Percentiles rank a stretch among this genome's conserved stretches.
These are phyloP conservation scores for Stenurella melanura DNA, from an alignment of 2,888 invertebrate species.

Conservation along the genomic window DNA sequence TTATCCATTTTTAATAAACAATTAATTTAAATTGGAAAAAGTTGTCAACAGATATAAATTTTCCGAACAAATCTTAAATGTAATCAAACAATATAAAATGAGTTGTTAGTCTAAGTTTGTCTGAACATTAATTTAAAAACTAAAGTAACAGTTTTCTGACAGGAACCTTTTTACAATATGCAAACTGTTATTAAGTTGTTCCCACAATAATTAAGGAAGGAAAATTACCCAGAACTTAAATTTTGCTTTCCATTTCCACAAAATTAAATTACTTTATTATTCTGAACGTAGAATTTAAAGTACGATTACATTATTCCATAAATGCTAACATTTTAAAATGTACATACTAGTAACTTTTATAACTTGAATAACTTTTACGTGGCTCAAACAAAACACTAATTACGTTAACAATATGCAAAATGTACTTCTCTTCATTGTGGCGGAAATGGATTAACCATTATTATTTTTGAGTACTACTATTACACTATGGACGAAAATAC, in stretches of 20 bases:
- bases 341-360: constrained; percentile 28
- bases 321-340: constrained; percentile 37
- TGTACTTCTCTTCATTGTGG: not conserved
- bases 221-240: constrained; percentile 35
- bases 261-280: constrained; percentile 47
- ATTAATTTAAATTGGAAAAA: constrained; percentile 1
- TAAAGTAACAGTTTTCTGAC: not conserved
- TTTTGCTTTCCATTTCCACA: constrained; percentile 31
- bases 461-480: no score
- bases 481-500: no score
- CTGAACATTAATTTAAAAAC: constrained; percentile 9
- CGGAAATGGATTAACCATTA: not conserved
- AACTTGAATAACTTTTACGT: constrained; percentile 19
- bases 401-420: not conserved
- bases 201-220: constrained; percentile 33
- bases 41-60: not conserved
- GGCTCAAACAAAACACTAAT: constrained; percentile 5
- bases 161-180: constrained; percentile 11
- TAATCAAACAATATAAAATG: constrained; percentile 1
- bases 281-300: constrained; percentile 43
- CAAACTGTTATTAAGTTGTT: constrained; percentile 22
- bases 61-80: not conserved
- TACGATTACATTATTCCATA: constrained; percentile 40
- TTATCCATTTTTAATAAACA: not conserved
- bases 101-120: not conserved